Base-by-base conservation (phyloP, 2,888 invertebrate species). In the Pachydiplax longipennis region DNA sequence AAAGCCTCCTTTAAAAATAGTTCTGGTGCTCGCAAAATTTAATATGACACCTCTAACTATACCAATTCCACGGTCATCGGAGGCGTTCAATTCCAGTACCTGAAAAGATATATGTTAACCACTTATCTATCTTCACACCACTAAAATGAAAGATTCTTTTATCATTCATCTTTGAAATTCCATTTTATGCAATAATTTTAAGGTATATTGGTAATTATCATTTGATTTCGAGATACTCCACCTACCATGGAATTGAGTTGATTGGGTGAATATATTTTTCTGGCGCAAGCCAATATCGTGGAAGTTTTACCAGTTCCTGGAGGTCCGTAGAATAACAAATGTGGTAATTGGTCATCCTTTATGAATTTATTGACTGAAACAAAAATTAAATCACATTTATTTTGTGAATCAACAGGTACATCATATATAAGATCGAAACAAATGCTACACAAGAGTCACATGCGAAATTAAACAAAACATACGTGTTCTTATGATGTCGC, bases 271-370 rank as follows among this genome's bases (percentile, higher is more conserved):
- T 99, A 99, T 92, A 99, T 95, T 94, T 98, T 97, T 92, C 96
- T 96, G 2, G 99, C 99, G 94, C 99, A 98, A 37, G 99, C 99
- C 91, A 99, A 95, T 92, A 99, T 99, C 12, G 99, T 99, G 92
- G 98, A 99, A 0, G 99, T 99, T 95, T 99, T 99, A 6, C 99
- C 99, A 44, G 99, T 99, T 90, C 99, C 99, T 0, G 99, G 99
- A 15, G 99, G 99, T 0, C 99, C 99, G 95, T 99, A 99, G 93
- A 99, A 98, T 44, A 99, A 94, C 91, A 99, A 95, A 95, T 99
- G 99, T 0, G 99, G 99, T 83, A 99, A 94, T 92, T 98, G 97
- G 93, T 98, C 97, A 93, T 98, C 97, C 91, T 96, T 95, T 92
- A 99, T 98, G 94, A 99, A 98, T 93, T 97, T 97, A 92, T 95